These are phyloP conservation scores for Acipenser oxyrinchus DNA, from an alignment of 2,797 vertebrate genomes.

Conservation along the genomic window DNA sequence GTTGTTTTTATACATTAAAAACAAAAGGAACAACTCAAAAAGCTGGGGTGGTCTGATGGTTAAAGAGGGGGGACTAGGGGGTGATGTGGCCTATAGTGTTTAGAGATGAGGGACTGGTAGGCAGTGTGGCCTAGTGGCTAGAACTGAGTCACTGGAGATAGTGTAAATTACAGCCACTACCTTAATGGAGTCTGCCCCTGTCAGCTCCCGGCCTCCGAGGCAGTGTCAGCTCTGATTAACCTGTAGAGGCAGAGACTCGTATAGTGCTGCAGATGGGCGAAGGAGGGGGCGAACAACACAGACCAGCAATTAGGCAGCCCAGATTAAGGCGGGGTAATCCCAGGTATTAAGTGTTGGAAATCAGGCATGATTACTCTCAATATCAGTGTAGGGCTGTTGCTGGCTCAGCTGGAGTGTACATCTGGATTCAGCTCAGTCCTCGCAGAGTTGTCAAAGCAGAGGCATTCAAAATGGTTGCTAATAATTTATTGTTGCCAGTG, in stretches of 20 bases:
- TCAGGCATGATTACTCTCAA: conserved; percentile 46
- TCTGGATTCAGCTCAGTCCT: neutral
- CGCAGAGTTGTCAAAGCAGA: too few relatives aligned
- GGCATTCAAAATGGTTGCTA: too few relatives aligned
- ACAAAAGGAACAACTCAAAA: conserved; percentile 20
- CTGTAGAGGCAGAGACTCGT: neutral
- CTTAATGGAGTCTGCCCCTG: neutral
- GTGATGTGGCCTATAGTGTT: too few relatives aligned
- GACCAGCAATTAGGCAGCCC: conserved; percentile 11
- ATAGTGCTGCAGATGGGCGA: neutral
- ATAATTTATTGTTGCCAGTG: too few relatives aligned
- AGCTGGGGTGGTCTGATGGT: conserved; percentile 25
- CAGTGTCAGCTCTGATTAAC: neutral
- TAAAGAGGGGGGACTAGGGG: too few relatives aligned
- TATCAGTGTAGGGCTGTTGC: conserved; percentile 40
- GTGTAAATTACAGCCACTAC: neutral
- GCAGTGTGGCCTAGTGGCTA: too few relatives aligned
- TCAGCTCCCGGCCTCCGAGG: neutral
- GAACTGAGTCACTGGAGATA: too few relatives aligned
- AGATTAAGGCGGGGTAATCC: conserved; percentile 45
- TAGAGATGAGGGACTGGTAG: conserved; percentile 4
- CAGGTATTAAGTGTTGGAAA: conserved; percentile 49
- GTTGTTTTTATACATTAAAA: conserved; percentile 35
- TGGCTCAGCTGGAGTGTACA: conserved; percentile 48
- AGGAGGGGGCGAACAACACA: neutral